Conservation (phyloP, 2,113 vertebrate species). For the Leucoraja erinaceus region DNA sequence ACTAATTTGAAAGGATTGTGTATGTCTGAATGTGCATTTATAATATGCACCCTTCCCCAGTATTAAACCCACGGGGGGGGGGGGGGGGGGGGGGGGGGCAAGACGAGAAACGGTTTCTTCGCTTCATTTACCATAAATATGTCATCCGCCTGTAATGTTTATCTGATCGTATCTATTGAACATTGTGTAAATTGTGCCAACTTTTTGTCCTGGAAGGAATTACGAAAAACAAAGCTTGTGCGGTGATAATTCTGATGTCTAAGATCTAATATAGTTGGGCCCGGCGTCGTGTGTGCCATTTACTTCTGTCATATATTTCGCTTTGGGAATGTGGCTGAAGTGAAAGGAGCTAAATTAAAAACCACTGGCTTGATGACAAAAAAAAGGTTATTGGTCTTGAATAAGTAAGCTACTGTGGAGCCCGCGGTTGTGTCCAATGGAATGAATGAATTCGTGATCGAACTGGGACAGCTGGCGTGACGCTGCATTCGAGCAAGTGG, state of each 20-base stretch:
- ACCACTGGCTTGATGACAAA: background rate
- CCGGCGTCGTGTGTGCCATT: background rate
- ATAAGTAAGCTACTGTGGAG: constrained; percentile 50
- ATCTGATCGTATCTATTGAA: background rate
- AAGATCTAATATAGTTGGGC: background rate
- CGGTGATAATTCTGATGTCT: background rate
- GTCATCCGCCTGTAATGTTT: background rate
- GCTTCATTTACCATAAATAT: background rate
- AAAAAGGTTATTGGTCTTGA: constrained; percentile 1
- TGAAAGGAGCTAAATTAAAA: constrained; percentile 15
- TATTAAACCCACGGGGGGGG: background rate
- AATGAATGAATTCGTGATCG: constrained; percentile 46
- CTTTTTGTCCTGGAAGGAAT: background rate
- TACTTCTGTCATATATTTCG: constrained; percentile 20
- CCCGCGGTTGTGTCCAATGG: constrained; percentile 47
- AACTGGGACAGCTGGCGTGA: constrained; percentile 47
- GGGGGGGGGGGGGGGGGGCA: no score
- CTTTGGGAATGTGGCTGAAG: constrained; percentile 20
- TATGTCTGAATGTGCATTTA: background rate
- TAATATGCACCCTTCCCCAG: background rate
- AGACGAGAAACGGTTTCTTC: background rate
- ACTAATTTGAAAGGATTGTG: background rate
- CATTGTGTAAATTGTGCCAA: background rate
- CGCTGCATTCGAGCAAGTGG: constrained; percentile 43
- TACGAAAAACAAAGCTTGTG: background rate